Conservation (phyloP, 1,140 invertebrate species). For the Eueides isabella region DNA sequence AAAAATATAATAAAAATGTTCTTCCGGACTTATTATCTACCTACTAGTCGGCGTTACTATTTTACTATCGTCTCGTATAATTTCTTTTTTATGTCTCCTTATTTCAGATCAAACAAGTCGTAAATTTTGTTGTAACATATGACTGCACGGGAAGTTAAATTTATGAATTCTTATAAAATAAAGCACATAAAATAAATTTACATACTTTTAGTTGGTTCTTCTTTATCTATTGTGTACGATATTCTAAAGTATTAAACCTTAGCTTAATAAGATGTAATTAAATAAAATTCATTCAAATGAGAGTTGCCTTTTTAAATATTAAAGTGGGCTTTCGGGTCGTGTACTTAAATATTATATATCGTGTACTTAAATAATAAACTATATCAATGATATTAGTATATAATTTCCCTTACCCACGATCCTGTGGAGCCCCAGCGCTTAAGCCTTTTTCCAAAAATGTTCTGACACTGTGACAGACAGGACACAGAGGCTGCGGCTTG, state of each 20-base stretch:
- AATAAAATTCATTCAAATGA: neutral
- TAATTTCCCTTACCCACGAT: conserved; percentile 84
- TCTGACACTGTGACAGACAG: conserved; percentile 78
- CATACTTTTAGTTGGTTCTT: conserved; percentile 13
- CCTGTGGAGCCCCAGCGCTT: conserved; percentile 87
- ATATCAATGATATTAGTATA: neutral
- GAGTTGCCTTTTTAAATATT: neutral
- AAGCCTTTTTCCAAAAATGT: conserved; percentile 84
- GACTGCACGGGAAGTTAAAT: conserved; percentile 29
- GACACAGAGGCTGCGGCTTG: conserved; percentile 79
- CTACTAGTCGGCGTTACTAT: conserved; percentile 27
- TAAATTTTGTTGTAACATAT: conserved; percentile 34
- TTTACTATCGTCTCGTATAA: conserved; percentile 36
- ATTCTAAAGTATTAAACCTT: neutral
- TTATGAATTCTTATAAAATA: conserved; percentile 32
- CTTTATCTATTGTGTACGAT: neutral
- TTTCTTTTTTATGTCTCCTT: conserved; percentile 35
- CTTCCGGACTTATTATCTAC: conserved; percentile 27
- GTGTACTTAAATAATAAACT: neutral
- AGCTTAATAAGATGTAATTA: neutral
- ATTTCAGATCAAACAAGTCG: conserved; percentile 37
- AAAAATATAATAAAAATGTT: conserved; percentile 4
- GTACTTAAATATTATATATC: neutral
- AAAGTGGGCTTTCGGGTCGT: neutral
- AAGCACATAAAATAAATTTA: conserved; percentile 13